A percentile compares a stretch with the other conserved stretches of the same genome.
These are phyloP conservation scores for Baryphthengus martii DNA, from an alignment of 2,113 vertebrate species.

Conservation along the genomic window DNA sequence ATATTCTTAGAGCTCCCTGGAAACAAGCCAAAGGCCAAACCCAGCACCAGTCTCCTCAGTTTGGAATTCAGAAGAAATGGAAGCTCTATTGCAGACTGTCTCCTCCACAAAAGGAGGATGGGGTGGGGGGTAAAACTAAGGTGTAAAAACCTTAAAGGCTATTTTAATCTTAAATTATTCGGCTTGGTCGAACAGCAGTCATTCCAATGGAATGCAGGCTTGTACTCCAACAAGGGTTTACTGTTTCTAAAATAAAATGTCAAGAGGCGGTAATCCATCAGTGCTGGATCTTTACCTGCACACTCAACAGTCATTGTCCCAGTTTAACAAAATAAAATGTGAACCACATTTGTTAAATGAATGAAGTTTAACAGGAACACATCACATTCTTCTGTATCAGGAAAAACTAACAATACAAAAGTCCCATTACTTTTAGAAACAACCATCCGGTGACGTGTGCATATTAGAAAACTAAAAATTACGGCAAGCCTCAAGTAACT, in stretches of 20 bases:
- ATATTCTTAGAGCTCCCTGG: neutral
- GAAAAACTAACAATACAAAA: neutral
- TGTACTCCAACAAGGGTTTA: constrained; percentile 8
- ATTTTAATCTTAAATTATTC: constrained; percentile 34
- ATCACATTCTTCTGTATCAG: neutral
- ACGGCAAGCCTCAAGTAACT: neutral
- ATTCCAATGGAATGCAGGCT: constrained; percentile 30
- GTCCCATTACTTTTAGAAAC: neutral
- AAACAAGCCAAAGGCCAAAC: neutral
- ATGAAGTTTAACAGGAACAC: neutral
- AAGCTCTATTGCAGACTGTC: neutral
- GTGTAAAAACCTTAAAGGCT: neutral
- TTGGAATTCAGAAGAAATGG: neutral
- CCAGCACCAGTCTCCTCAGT: neutral
- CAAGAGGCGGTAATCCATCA: neutral
- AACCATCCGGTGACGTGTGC: neutral
- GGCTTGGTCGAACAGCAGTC: neutral
- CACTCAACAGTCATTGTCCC: neutral
- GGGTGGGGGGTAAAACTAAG: neutral
- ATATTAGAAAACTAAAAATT: neutral
- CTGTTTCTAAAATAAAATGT: constrained; percentile 43
- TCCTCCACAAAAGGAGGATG: neutral
- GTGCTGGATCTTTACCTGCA: neutral
- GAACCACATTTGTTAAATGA: neutral
- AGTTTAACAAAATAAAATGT: neutral